Evolutionary conservation across 2,113 vertebrate species (phyloP).

Genomic region (Sorex fumeus): DNA sequence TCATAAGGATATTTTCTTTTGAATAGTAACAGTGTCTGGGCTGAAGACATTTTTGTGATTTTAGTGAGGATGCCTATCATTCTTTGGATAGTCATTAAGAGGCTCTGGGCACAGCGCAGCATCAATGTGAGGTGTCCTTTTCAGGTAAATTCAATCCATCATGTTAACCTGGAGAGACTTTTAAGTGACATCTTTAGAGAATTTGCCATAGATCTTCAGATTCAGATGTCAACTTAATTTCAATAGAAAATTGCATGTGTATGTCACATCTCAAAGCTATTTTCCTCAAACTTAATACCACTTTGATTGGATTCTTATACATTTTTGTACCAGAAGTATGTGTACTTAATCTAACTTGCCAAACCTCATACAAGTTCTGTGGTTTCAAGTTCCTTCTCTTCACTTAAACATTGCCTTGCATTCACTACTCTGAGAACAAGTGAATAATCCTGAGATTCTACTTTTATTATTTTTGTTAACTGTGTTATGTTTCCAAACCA

Average conservation of each 20-base stretch:
- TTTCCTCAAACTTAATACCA: neutral
- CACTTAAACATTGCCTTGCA: neutral
- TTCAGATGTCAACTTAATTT: neutral
- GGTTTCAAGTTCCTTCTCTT: neutral
- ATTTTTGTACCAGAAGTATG: neutral
- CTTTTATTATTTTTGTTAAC: neutral
- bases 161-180: neutral
- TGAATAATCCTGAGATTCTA: neutral
- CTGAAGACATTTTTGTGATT: neutral
- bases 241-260: neutral
- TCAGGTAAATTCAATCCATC: neutral
- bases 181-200: neutral
- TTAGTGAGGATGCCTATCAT: rapidly evolving
- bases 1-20: neutral
- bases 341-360: neutral
- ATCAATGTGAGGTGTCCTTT: neutral
- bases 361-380: neutral
- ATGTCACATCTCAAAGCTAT: neutral
- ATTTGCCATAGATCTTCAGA: neutral
- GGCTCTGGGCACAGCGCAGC: rapidly evolving
- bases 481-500: rapidly evolving
- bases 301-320: neutral
- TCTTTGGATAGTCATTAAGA: neutral
- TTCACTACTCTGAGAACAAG: neutral
- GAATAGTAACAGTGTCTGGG: neutral